Evolutionary conservation across 2,113 vertebrate species (phyloP), one percentile per base, ranked within the genome.

Genomic region (Trogon melanurus): DNA sequence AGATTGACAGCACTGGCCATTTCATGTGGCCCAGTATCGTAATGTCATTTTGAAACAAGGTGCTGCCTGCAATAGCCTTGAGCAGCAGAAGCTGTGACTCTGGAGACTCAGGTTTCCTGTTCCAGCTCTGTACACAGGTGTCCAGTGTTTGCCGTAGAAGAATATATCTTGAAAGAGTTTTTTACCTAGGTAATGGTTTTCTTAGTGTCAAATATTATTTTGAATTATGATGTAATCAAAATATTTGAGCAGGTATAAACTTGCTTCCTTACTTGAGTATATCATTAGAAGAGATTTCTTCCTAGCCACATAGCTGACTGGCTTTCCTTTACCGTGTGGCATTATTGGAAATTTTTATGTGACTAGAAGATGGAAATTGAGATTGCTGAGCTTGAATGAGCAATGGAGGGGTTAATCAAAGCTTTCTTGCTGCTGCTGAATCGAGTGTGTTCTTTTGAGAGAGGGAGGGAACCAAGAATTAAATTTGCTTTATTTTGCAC

Each of bases 401-500:
- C 34, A n/a, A 12, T 30, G 36, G 48, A 94, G 89, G 76, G 45
- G 95, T 96, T 96, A 96, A 11, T 16, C 57, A 66, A 91, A 82
- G 20, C 29, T 13, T 34, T 45, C 75, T 60, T 83, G 61, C 80
- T 89, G n/a, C 75, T 89, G 79, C 44, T 75, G 69, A 64, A 74
- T 71, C 50, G 16, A 16, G 8, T 53, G 30, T 91, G 76, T 23
- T 81, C 69, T 91, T 95, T 58, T 79, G 71, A 89, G 70, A 79
- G 30, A 9, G 16, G 10, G 65, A 78, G 69, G 53, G 61, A 95
- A 87, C 17, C 6, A 69, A 66, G 83, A 69, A 84, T 84, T 69
- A 91, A 84, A 91, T 84, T 83, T 80, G 62, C 80, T 97, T 95
- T 95, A 89, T 95, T 94, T 95, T 96, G 83, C 90, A 54, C 69